Conservation (phyloP, 1,140 invertebrate genomes). For the Drosophila pruinosa region DNA sequence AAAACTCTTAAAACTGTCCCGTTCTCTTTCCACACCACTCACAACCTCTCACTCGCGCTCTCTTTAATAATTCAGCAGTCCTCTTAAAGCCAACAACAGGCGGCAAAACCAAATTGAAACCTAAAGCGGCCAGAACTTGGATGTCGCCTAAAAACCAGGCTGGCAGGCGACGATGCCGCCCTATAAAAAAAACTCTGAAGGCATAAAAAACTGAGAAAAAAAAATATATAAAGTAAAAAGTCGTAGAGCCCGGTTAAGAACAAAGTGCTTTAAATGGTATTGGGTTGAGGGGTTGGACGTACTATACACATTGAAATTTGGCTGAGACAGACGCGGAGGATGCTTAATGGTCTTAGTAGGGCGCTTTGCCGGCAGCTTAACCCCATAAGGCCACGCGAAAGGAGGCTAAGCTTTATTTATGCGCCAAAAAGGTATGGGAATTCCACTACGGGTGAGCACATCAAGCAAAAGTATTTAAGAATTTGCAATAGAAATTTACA, state of each 20-base stretch:
- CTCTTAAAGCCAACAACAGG: conserved; percentile 20
- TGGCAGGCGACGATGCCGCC: conserved; percentile 28
- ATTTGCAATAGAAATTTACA: not conserved
- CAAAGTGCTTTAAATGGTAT: conserved; percentile 61
- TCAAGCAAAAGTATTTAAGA: not conserved
- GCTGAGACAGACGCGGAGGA: conserved; percentile 1
- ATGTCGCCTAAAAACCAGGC: conserved; percentile 45
- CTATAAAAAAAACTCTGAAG: not conserved
- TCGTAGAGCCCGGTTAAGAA: conserved; percentile 27
- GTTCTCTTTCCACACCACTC: not conserved
- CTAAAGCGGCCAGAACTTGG: conserved; percentile 55
- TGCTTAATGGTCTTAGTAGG: conserved; percentile 56
- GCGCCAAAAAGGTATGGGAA: conserved; percentile 38
- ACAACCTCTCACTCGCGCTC: not conserved
- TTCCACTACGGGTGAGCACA: not conserved
- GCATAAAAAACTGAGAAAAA: conserved; percentile 1
- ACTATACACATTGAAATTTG: conserved; percentile 4
- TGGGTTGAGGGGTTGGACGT: conserved; percentile 4
- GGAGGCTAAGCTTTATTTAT: conserved; percentile 73
- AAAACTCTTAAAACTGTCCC: conserved; percentile 34
- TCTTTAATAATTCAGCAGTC: conserved; percentile 65
- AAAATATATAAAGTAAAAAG: conserved; percentile 8
- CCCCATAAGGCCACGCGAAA: conserved; percentile 61
- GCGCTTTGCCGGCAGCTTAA: conserved; percentile 62
- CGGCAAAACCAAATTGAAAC: conserved; percentile 58